A percentile compares a stretch with the other conserved stretches of the same genome.
phyloP scores from a whole-genome alignment of 2,888 invertebrate species.

The Drosophila robusta region DNA sequence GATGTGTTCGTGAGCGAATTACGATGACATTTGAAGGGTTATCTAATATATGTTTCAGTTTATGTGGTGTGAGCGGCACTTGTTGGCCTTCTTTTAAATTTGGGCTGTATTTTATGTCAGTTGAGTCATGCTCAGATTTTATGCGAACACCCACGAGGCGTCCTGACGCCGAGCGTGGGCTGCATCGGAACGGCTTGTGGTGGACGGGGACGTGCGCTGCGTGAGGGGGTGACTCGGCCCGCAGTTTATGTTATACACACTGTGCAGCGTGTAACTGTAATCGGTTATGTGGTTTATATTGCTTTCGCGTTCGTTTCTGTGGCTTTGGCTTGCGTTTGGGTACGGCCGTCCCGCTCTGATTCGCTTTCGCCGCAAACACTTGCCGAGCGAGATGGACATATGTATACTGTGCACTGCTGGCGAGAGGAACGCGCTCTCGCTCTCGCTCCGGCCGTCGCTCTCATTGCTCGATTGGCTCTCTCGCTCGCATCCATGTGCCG shows the following conservation, averaged over 20 bases:
- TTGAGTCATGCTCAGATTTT: constrained; percentile 20
- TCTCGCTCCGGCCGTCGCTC: neutral
- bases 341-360: constrained; percentile 35
- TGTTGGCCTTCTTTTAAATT: constrained; percentile 9
- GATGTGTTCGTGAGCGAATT: constrained; percentile 13
- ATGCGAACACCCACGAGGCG: constrained; percentile 1
- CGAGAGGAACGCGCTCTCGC: constrained; percentile 35
- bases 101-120: neutral
- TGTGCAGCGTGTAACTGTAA: constrained; percentile 2
- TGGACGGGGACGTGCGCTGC: constrained; percentile 3
- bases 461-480: constrained; percentile 19
- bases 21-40: constrained; percentile 39
- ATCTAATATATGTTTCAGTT: neutral
- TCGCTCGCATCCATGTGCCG: constrained; percentile 61
- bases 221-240: constrained; percentile 19
- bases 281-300: constrained; percentile 9
- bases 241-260: constrained; percentile 33
- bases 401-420: constrained; percentile 16
- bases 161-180: neutral
- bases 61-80: constrained; percentile 21
- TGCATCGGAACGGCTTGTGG: neutral
- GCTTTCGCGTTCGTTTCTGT: constrained; percentile 12
- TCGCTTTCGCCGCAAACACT: constrained; percentile 37
- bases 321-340: constrained; percentile 19
- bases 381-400: constrained; percentile 43